phyloP scores from a whole-genome alignment of 1,140 invertebrate genomes.

The Teleopsis dalmanni region DNA sequence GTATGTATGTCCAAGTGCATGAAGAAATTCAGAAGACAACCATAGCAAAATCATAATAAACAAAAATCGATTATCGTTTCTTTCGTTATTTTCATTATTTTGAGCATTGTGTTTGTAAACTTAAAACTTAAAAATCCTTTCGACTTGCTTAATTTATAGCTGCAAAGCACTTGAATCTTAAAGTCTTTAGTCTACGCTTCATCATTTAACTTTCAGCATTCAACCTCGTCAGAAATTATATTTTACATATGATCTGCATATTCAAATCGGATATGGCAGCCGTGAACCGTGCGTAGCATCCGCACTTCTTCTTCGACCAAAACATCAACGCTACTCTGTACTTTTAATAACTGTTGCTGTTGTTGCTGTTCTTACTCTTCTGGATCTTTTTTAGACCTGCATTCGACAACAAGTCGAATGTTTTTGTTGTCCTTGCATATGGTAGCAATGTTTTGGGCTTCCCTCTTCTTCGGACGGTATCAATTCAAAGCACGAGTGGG shows the following conservation, averaged over 20 bases:
- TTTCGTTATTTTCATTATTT: constrained; percentile 29
- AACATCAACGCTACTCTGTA: too few species aligned
- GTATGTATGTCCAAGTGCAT: background rate
- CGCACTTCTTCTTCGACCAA: background rate
- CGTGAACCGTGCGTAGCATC: constrained; percentile 5
- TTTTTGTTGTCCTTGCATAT: too few species aligned
- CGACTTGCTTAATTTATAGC: constrained; percentile 42
- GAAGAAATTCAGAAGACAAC: background rate
- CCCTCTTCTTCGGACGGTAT: too few species aligned
- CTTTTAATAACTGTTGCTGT: too few species aligned
- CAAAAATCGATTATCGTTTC: constrained; percentile 43
- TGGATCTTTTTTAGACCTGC: too few species aligned
- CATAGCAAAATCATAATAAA: constrained; percentile 33
- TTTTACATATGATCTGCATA: constrained; percentile 11
- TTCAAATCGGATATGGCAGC: constrained; percentile 6
- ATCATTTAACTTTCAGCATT: constrained; percentile 1
- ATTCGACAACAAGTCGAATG: too few species aligned
- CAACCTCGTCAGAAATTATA: background rate
- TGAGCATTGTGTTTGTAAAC: constrained; percentile 31
- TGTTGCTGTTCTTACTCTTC: too few species aligned
- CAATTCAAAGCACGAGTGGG: constrained; percentile 8
- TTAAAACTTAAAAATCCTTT: constrained; percentile 22
- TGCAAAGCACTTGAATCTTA: background rate
- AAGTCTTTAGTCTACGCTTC: background rate
- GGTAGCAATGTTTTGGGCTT: too few species aligned